These are phyloP conservation scores for Ispidina lecontei DNA, from an alignment of 2,797 vertebrate species.

Conservation along the genomic window DNA sequence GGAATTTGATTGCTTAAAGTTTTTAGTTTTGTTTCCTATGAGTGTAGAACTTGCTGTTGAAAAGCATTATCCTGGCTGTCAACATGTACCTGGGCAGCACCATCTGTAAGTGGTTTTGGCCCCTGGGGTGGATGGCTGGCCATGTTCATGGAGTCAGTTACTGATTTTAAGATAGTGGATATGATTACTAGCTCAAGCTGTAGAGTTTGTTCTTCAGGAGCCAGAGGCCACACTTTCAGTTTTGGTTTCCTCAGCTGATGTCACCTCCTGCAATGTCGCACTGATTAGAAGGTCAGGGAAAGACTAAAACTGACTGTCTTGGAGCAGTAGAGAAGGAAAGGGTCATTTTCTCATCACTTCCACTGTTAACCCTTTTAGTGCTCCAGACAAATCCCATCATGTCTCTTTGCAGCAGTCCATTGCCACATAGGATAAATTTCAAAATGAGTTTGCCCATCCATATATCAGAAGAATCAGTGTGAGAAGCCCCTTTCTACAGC, in stretches of 20 bases:
- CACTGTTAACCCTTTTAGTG: neutral
- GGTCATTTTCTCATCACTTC: neutral
- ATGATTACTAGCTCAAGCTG: neutral
- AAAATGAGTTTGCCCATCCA: neutral
- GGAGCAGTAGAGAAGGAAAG: neutral
- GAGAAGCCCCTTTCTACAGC: neutral
- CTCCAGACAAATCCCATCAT: neutral
- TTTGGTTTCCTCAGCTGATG: neutral
- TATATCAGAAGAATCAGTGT: neutral
- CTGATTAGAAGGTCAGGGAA: neutral
- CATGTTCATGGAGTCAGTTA: neutral
- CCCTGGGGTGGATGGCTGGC: neutral
- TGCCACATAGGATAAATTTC: neutral
- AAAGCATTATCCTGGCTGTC: neutral
- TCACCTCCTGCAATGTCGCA: neutral
- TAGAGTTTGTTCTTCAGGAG: neutral
- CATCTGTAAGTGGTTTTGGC: neutral
- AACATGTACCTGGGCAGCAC: neutral
- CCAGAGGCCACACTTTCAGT: neutral
- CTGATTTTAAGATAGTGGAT: neutral
- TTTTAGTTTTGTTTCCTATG: neutral
- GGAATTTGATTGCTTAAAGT: neutral
- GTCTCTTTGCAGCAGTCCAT: neutral
- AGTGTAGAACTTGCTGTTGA: neutral
- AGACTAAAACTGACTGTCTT: neutral